A percentile compares a stretch with the other conserved stretches of the same genome.
phyloP scores from a whole-genome alignment of 2,888 invertebrate species.

The Crematogaster levior region DNA sequence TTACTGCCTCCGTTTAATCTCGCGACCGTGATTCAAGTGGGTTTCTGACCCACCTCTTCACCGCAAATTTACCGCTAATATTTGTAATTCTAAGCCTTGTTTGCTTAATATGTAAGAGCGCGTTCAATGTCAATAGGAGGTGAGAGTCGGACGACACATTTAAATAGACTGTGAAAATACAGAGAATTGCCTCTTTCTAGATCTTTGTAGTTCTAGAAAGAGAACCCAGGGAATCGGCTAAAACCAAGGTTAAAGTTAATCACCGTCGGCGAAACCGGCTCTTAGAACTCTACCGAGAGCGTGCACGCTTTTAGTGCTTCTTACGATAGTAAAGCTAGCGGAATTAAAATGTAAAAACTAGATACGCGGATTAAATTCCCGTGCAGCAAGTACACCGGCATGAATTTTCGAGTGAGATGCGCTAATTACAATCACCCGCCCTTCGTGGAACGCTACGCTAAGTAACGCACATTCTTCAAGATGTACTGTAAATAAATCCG shows the following conservation, averaged over 20 bases:
- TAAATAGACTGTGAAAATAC: neutral
- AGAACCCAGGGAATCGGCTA: conserved; percentile 16
- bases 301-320: neutral
- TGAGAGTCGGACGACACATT: conserved; percentile 10
- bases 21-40: neutral
- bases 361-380: conserved; percentile 27
- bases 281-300: neutral
- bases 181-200: neutral
- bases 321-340: neutral
- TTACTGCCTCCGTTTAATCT: neutral
- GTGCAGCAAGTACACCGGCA: conserved; percentile 5
- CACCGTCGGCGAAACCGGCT: conserved; percentile 29
- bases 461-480: neutral
- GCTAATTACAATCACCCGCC: conserved; percentile 35
- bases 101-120: conserved; percentile 4
- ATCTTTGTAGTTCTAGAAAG: neutral
- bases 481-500: neutral
- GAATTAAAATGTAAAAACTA: conserved; percentile 28
- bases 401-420: neutral
- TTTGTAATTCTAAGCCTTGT: neutral
- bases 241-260: conserved; percentile 35
- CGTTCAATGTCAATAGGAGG: conserved; percentile 30
- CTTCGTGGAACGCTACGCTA: conserved; percentile 3
- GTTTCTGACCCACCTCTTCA: neutral
- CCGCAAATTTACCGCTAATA: conserved; percentile 1